Conservation (phyloP, 2,888 invertebrate species). For the Corbicula japonica region DNA sequence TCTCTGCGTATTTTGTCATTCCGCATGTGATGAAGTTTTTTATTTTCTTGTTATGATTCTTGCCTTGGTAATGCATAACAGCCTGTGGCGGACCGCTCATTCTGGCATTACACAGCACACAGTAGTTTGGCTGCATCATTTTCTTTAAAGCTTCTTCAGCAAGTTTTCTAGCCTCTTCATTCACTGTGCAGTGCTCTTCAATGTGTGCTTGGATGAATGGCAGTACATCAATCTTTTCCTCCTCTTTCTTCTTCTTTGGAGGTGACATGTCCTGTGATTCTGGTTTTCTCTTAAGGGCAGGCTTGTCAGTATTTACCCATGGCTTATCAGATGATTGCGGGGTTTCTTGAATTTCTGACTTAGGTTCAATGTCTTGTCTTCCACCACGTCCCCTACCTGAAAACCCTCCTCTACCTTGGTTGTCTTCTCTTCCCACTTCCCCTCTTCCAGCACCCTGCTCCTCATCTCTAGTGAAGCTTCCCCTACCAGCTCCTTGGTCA, state of each 20-base stretch:
- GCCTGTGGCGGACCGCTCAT: conserved; percentile 89
- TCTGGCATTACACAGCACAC: conserved; percentile 89
- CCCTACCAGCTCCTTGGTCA: conserved; percentile 1
- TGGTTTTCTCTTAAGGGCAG: neutral
- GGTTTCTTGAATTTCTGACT: conserved; percentile 2
- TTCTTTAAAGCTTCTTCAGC: conserved; percentile 64
- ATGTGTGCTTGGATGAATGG: conserved; percentile 59
- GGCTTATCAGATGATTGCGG: conserved; percentile 7
- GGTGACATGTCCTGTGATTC: conserved; percentile 24
- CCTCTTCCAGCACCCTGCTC: conserved; percentile 17
- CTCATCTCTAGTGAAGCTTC: conserved; percentile 12
- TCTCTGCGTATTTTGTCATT: conserved; percentile 55
- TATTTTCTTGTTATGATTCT: conserved; percentile 88
- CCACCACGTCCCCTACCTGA: conserved; percentile 3
- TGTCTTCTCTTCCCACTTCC: conserved; percentile 16
- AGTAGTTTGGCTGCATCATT: conserved; percentile 79
- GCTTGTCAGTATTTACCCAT: conserved; percentile 2
- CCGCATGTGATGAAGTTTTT: conserved; percentile 63
- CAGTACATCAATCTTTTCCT: conserved; percentile 53
- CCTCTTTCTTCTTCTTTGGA: conserved; percentile 49
- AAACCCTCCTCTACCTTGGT: conserved; percentile 1
- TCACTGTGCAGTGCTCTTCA: conserved; percentile 46
- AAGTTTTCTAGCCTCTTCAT: conserved; percentile 52
- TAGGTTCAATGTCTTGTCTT: neutral
- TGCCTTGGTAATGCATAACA: conserved; percentile 90